Conservation (phyloP, 2,797 vertebrate species). For the Leuciscus waleckii region DNA sequence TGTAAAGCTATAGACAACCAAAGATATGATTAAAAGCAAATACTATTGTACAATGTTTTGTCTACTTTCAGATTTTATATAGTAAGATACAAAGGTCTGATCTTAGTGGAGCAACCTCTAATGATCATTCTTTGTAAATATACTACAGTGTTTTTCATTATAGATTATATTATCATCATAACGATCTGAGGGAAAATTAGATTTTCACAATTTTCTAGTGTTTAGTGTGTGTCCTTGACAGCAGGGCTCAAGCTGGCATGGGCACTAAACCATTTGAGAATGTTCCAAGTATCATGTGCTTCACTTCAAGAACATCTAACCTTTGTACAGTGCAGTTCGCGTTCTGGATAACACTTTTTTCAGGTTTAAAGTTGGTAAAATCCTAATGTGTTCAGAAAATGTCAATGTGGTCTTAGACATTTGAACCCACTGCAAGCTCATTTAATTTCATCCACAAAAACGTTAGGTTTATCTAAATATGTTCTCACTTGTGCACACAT, state of each 20-base stretch:
- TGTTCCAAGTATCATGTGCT: background rate
- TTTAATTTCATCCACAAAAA: background rate
- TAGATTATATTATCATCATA: background rate
- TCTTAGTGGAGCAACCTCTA: background rate
- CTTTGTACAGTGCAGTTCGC: background rate
- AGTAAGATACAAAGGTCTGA: background rate
- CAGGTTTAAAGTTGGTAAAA: background rate
- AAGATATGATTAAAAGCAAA: background rate
- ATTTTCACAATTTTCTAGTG: background rate
- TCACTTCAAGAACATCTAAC: background rate
- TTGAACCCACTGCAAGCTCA: background rate
- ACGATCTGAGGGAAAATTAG: background rate
- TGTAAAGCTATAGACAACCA: background rate
- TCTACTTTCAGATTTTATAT: background rate
- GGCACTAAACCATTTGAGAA: background rate
- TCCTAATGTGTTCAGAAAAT: background rate
- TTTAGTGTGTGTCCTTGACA: background rate
- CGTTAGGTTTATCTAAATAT: background rate
- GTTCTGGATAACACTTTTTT: background rate
- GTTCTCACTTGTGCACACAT: background rate
- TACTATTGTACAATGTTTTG: background rate
- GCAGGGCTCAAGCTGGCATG: background rate
- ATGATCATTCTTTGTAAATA: background rate
- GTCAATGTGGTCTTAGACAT: background rate
- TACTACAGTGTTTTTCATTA: background rate